Conservation (phyloP, 2,888 invertebrate genomes). For the Hypomecis punctinalis region DNA sequence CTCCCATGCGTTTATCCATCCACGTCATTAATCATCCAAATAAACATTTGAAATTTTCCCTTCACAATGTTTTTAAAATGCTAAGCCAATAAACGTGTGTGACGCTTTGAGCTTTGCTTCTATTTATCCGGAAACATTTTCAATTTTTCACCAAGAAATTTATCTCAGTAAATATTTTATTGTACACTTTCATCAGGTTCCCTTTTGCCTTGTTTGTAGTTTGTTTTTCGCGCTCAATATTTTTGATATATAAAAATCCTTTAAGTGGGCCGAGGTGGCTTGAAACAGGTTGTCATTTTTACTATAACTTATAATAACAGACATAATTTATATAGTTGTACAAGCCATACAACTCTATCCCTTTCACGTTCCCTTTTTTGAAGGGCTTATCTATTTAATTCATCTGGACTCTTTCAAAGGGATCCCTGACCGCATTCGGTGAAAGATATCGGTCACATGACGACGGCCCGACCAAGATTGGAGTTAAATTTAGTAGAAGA, state of each 20-base stretch:
- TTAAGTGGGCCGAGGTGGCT: no score
- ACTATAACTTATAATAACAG: constrained; percentile 6
- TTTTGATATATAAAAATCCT: no score
- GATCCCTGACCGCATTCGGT: constrained; percentile 78
- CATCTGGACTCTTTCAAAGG: constrained; percentile 81
- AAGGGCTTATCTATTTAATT: constrained; percentile 80
- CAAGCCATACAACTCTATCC: constrained; percentile 54
- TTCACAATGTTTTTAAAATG: constrained; percentile 45
- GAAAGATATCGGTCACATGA: constrained; percentile 80
- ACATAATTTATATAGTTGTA: constrained; percentile 40
- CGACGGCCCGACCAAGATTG: constrained; percentile 73
- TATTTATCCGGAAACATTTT: neutral
- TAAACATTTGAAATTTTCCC: constrained; percentile 56
- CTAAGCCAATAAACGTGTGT: constrained; percentile 6
- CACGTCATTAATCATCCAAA: constrained; percentile 78
- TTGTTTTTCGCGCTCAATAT: no score
- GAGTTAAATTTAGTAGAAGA: constrained; percentile 84
- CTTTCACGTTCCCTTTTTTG: constrained; percentile 73
- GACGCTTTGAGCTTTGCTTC: neutral
- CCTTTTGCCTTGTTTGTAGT: no score
- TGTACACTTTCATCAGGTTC: no score
- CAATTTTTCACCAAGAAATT: no score
- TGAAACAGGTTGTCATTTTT: neutral
- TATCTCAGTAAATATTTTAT: no score
- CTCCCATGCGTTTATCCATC: constrained; percentile 69